These are phyloP conservation scores for Lasiommata megera DNA, from an alignment of 2,888 invertebrate genomes.

Conservation along the genomic window DNA sequence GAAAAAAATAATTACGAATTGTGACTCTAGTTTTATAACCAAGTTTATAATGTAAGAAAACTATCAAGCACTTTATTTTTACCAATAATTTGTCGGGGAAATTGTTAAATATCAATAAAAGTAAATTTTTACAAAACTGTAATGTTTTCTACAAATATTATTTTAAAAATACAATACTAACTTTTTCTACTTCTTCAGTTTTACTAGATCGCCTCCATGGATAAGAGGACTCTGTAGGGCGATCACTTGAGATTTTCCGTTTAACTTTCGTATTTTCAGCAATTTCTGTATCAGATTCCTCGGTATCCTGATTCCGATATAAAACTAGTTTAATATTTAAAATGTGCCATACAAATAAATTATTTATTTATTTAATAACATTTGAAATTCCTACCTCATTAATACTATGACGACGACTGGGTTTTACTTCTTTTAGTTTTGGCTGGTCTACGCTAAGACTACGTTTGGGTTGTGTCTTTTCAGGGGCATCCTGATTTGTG, in stretches of 20 bases:
- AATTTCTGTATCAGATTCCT: slow-evolving; percentile 40
- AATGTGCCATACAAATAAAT: background rate
- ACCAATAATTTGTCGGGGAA: too few relatives aligned
- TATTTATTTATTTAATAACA: background rate
- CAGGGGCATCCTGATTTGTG: slow-evolving; percentile 49
- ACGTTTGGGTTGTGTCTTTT: slow-evolving; percentile 50
- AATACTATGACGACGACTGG: slow-evolving; percentile 47
- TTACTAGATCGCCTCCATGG: slow-evolving; percentile 45
- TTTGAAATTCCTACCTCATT: slow-evolving; percentile 47
- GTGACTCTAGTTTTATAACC: too few relatives aligned
- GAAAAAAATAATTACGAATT: too few relatives aligned
- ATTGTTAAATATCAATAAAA: too few relatives aligned
- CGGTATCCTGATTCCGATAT: slow-evolving; percentile 42
- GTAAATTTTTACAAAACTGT: too few relatives aligned
- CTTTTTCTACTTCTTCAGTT: slow-evolving; percentile 38
- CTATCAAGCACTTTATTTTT: too few relatives aligned
- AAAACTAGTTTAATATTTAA: background rate
- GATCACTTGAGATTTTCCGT: slow-evolving; percentile 40
- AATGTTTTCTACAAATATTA: background rate
- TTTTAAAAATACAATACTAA: background rate
- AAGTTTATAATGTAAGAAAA: too few relatives aligned
- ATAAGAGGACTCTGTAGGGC: slow-evolving; percentile 40
- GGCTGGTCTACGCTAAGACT: slow-evolving; percentile 49
- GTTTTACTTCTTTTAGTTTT: slow-evolving; percentile 35
- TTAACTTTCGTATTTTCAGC: slow-evolving; percentile 43